phyloP scores from a whole-genome alignment of 2,888 invertebrate genomes.

The Rhopalosiphum nymphaeae region DNA sequence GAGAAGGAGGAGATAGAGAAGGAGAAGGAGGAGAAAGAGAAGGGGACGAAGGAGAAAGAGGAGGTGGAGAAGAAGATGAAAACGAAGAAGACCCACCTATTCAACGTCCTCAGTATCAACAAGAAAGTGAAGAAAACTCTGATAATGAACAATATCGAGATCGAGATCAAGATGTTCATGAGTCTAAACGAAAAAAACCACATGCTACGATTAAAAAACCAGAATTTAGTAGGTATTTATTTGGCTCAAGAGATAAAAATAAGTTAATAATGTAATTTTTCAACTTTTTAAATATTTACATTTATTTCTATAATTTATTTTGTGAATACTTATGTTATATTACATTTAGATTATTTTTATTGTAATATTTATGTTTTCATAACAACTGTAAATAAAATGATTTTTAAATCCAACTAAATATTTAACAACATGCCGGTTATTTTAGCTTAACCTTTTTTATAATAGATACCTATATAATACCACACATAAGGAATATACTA shows the following conservation, averaged over 20 bases:
- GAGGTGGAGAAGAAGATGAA: conserved; percentile 8
- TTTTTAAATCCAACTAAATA: neutral
- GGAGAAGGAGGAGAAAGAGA: neutral
- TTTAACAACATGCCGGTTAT: neutral
- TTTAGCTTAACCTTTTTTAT: neutral
- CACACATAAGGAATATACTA: neutral
- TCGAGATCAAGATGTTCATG: conserved; percentile 47
- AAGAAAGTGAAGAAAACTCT: conserved; percentile 31
- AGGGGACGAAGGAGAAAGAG: neutral
- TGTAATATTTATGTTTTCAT: neutral
- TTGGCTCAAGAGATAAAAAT: conserved; percentile 32
- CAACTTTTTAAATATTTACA: neutral
- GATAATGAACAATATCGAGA: conserved; percentile 40
- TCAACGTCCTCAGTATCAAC: conserved; percentile 30
- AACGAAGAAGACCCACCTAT: conserved; percentile 44
- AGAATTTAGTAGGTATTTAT: neutral
- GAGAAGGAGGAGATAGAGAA: neutral
- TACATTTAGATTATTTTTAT: conserved; percentile 27
- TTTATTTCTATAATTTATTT: conserved; percentile 45
- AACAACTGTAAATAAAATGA: conserved; percentile 35
- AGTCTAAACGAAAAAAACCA: conserved; percentile 42
- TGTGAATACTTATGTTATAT: conserved; percentile 34
- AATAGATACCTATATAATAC: neutral
- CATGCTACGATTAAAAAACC: conserved; percentile 8
- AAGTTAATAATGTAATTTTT: neutral